A percentile compares a stretch with the other conserved stretches of the same genome.
Evolutionary conservation across 2,113 vertebrate genomes (phyloP).

Genomic region (Colius striatus): DNA sequence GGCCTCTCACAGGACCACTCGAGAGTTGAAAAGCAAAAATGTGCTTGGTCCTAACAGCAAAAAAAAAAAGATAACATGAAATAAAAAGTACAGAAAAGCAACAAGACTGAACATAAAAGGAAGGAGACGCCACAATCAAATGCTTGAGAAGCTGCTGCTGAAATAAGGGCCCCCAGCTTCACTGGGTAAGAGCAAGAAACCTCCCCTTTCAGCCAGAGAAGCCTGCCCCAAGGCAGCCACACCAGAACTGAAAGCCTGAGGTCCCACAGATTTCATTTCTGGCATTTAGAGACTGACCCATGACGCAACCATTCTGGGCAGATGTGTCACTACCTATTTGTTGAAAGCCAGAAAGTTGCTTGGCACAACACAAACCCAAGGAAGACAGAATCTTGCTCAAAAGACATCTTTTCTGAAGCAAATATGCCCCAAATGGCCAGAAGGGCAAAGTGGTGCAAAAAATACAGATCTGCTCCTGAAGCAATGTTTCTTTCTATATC

Average conservation of each 20-base stretch:
- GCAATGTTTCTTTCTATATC: slow-evolving; percentile 48
- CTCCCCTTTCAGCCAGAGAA: not conserved
- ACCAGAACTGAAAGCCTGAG: not conserved
- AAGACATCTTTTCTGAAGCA: slow-evolving; percentile 14
- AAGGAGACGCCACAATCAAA: not conserved
- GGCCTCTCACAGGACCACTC: not conserved
- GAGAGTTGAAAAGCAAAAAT: slow-evolving; percentile 3
- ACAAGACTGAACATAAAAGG: not conserved
- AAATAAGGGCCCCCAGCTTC: not conserved
- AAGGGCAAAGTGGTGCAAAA: slow-evolving; percentile 56
- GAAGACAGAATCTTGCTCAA: slow-evolving; percentile 22
- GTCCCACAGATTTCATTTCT: slow-evolving; percentile 4
- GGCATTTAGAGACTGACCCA: slow-evolving; percentile 33
- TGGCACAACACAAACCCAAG: slow-evolving; percentile 7
- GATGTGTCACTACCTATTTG: not conserved
- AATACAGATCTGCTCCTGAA: slow-evolving; percentile 44
- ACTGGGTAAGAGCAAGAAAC: not conserved
- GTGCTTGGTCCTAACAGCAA: not conserved
- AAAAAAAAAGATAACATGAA: not conserved
- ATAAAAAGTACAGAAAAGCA: slow-evolving; percentile 1
- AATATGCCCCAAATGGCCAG: not conserved
- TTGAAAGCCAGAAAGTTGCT: not conserved
- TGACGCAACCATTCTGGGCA: not conserved
- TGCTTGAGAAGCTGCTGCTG: not conserved
- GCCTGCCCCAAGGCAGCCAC: not conserved